These are phyloP conservation scores for Pavo muticus DNA, from an alignment of 2,113 vertebrate species.

Conservation along the genomic window DNA sequence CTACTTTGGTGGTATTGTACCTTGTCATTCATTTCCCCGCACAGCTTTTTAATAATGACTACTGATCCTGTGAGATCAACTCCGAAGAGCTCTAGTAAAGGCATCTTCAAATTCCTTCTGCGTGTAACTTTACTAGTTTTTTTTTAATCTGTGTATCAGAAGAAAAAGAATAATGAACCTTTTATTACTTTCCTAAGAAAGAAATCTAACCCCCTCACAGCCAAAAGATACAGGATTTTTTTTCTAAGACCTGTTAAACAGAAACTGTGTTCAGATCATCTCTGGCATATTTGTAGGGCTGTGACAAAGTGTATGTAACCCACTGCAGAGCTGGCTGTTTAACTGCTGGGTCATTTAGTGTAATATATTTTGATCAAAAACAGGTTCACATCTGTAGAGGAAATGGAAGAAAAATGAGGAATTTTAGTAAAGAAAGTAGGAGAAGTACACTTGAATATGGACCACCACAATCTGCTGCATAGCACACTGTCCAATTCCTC, in stretches of 20 bases:
- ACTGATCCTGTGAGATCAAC: fast-evolving
- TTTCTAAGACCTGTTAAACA: neutral
- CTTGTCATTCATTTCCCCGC: neutral
- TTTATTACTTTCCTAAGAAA: neutral
- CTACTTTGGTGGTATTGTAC: neutral
- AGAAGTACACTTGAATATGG: neutral
- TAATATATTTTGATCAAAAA: neutral
- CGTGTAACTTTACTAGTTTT: neutral
- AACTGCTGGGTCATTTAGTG: neutral
- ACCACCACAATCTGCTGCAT: neutral
- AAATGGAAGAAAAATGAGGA: neutral
- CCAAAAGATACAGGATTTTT: neutral
- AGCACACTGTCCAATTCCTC: neutral
- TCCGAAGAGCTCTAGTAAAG: neutral
- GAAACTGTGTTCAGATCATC: neutral
- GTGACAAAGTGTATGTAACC: neutral
- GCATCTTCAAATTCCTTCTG: neutral
- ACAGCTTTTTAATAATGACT: neutral
- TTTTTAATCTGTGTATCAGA: neutral
- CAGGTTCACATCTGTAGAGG: neutral
- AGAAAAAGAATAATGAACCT: neutral
- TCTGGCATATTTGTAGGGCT: neutral
- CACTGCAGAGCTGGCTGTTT: neutral
- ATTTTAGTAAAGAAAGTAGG: neutral
- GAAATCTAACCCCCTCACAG: neutral